These are phyloP conservation scores for Lepisosteus oculatus DNA, from an alignment of 2,113 vertebrate genomes.

Conservation along the genomic window DNA sequence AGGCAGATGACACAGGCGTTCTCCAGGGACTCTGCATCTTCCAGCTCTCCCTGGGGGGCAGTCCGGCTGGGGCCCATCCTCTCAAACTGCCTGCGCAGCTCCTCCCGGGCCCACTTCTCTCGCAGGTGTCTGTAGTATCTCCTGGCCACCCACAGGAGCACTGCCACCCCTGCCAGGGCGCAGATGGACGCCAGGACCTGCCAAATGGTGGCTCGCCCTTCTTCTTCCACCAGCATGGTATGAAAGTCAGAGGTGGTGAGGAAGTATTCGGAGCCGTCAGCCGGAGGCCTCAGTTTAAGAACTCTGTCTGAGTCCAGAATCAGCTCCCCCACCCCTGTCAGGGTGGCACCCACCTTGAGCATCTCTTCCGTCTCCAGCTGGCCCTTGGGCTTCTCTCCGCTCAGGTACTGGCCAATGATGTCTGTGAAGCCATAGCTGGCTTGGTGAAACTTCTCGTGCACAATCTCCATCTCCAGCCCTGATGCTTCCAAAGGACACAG, in stretches of 20 bases:
- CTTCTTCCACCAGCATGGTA: slow-evolving; percentile 57
- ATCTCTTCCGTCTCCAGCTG: slow-evolving; percentile 84
- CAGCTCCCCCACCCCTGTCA: slow-evolving; percentile 76
- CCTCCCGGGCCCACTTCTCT: slow-evolving; percentile 44
- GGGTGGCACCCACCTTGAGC: slow-evolving; percentile 72
- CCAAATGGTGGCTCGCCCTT: slow-evolving; percentile 56
- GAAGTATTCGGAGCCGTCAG: slow-evolving; percentile 63
- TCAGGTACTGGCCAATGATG: slow-evolving; percentile 75
- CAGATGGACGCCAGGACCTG: slow-evolving; percentile 51
- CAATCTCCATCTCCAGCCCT: slow-evolving; percentile 65
- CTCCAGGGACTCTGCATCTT: neutral
- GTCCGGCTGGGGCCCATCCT: neutral
- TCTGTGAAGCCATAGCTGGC: slow-evolving; percentile 63
- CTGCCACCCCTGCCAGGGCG: slow-evolving; percentile 40
- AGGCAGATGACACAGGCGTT: slow-evolving; percentile 73
- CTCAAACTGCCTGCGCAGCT: slow-evolving; percentile 51
- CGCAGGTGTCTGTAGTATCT: slow-evolving; percentile 55
- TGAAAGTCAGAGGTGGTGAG: slow-evolving; percentile 72
- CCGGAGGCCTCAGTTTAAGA: slow-evolving; percentile 69
- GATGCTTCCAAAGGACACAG: slow-evolving; percentile 67
- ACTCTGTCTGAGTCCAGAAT: slow-evolving; percentile 64
- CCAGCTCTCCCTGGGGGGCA: neutral
- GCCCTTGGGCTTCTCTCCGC: slow-evolving; percentile 82
- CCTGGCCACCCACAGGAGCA: slow-evolving; percentile 57
- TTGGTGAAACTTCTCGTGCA: slow-evolving; percentile 80